Percentiles rank a stretch among this genome's conserved stretches.
Conservation (phyloP, 1,140 invertebrate genomes). For the Bombus confusus region DNA sequence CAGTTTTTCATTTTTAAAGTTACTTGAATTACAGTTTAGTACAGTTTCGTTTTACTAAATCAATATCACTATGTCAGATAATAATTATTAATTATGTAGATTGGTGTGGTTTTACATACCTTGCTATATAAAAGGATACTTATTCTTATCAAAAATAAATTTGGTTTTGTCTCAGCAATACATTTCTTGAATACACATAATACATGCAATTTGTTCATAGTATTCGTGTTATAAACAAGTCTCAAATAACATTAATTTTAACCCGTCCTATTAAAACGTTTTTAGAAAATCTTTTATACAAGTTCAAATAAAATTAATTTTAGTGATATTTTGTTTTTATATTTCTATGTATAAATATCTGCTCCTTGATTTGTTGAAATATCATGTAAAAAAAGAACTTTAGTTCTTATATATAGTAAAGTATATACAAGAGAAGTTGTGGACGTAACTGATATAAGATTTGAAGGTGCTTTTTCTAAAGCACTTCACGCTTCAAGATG, state of each 20-base stretch:
- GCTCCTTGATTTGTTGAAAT: slow-evolving; percentile 80
- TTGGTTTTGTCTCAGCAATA: slow-evolving; percentile 48
- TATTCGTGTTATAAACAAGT: slow-evolving; percentile 50
- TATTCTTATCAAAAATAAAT: slow-evolving; percentile 50
- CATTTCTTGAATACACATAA: slow-evolving; percentile 39
- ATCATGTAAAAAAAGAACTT: slow-evolving; percentile 77
- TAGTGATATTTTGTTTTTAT: slow-evolving; percentile 79
- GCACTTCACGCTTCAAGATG: slow-evolving; percentile 59
- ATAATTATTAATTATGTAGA: slow-evolving; percentile 57
- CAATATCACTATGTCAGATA: slow-evolving; percentile 58
- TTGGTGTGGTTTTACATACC: slow-evolving; percentile 71
- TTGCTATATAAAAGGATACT: slow-evolving; percentile 49
- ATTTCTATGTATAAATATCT: slow-evolving; percentile 81
- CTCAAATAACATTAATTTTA: slow-evolving; percentile 68
- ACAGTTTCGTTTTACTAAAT: slow-evolving; percentile 56
- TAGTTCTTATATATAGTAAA: slow-evolving; percentile 72
- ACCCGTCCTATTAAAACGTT: slow-evolving; percentile 73
- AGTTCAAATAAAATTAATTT: slow-evolving; percentile 74
- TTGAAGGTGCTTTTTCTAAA: slow-evolving; percentile 53
- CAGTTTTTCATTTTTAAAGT: slow-evolving; percentile 60
- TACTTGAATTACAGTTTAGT: slow-evolving; percentile 48
- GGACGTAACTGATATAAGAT: slow-evolving; percentile 66
- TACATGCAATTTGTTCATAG: slow-evolving; percentile 42
- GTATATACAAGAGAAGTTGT: slow-evolving; percentile 71
- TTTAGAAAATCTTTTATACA: slow-evolving; percentile 76